Evolutionary conservation across 2,113 vertebrate species (phyloP), one percentile per base, ranked within the genome.

Genomic region (Hucho hucho): DNA sequence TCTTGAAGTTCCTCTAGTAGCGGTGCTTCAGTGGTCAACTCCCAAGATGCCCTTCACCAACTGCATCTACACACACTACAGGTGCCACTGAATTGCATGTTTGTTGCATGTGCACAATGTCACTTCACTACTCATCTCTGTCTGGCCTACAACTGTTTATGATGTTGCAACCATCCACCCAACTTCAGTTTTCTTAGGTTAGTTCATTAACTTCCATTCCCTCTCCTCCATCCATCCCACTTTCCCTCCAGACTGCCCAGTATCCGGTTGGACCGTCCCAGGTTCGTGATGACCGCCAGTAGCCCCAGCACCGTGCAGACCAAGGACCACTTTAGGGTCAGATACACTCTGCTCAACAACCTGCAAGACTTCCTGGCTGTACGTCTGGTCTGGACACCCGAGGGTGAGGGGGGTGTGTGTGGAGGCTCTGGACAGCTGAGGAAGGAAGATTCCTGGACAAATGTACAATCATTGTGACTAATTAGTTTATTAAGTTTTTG

Each of bases 281-380:
- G 93, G 9, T 97, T 98, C 24, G 95, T 98, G 72, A 98, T 98
- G 97, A 97, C 93, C 0, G 97, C 97, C 1, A 93, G 94, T 74
- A 97, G 96, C n/a, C 94, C 96, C 72, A 96, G 95, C 2, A 89
- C 95, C 0, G 95, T 97, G 70, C 81, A 28, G 12, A 89, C 94
- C 49, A 95, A 91, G 1, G 94, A 94, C 65, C 92, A 93, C 77
- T 98, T 98, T 88, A 93, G 92, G 0, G 97, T 98, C 76, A 94
- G 94, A 77, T 98, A 97, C 73, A 96, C 96, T 0, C 94, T 98
- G 61, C 94, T 98, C 74, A 98, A 98, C 85, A 95, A 98, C 73
- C 92, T 98, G 77, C 97, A 98, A 91, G 97, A 98, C 90, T 98
- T 98, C 86, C 91, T 98, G 83, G 95, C 96, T 0, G 96, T 98